Percentiles rank a stretch among this genome's conserved stretches.
Conservation (phyloP, 1,140 invertebrate genomes). For the Drosophila orosa region DNA sequence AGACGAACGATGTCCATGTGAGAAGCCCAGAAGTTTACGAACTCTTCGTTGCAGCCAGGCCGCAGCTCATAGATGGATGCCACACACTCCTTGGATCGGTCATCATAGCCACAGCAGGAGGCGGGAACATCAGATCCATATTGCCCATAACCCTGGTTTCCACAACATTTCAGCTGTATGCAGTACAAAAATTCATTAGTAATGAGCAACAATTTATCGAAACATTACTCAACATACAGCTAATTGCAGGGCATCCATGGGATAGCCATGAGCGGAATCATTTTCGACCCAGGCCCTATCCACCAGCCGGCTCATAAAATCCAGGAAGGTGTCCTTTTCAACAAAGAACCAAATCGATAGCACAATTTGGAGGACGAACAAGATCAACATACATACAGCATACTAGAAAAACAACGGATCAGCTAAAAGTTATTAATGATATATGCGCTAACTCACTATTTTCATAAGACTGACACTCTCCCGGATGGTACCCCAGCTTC, state of each 20-base stretch:
- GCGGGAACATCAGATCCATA: constrained; percentile 73
- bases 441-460: constrained; percentile 86
- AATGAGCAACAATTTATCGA: background rate
- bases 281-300: constrained; percentile 70
- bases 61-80: constrained; percentile 63
- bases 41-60: constrained; percentile 80
- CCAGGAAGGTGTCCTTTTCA: constrained; percentile 84
- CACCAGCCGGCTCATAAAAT: constrained; percentile 83
- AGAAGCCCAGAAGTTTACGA: constrained; percentile 84
- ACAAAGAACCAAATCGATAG: constrained; percentile 86
- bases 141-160: constrained; percentile 82
- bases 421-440: background rate
- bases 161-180: constrained; percentile 87
- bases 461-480: constrained; percentile 92
- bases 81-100: constrained; percentile 58
- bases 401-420: constrained; percentile 84
- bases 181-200: background rate
- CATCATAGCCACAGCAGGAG: constrained; percentile 83
- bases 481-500: constrained; percentile 92
- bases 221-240: constrained; percentile 44
- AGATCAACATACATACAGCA: constrained; percentile 86
- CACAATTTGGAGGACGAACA: constrained; percentile 87
- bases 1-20: constrained; percentile 86
- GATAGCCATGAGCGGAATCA: constrained; percentile 23
- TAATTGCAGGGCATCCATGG: constrained; percentile 70